Evolutionary conservation across 1,140 invertebrate genomes (phyloP), one percentile per base, ranked within the genome.

Genomic region (Penaeus chinensis): DNA sequence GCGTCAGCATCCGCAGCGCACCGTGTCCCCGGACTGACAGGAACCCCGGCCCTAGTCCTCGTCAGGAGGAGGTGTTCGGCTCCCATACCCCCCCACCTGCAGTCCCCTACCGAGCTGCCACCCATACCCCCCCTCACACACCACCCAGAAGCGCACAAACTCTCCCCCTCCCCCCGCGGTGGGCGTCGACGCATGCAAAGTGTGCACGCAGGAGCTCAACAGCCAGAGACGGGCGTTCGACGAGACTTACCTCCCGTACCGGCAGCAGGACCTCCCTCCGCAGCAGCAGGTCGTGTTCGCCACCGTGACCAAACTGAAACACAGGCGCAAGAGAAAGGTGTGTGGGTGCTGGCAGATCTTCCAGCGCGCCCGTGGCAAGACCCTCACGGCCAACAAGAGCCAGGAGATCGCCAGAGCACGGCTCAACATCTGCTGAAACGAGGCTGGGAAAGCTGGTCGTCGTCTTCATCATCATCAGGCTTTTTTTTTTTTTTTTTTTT

Each of bases 1-100:
- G 82, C 76, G 90, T 32, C 90, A 88, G 61, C 89, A 88, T 60
- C 89, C 84, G 78, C 89, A 90, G 71, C 86, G 87, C 82, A 88
- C 87, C 42, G 82, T 88, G 16, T 88, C 87, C 42, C 87, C 87
- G 66, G 87, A 88, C 77, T 88, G 87, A 88, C 87, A 88, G 65
- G 74, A 88, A 84, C 87, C 87, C 66, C 81, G 74, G 82, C 87
- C 87, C 82, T 84, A 84, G 87, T 84, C 82, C 65, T 88, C 87
- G 79, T 88, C 76, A 81, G 86, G 86, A 87, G 86, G 86, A 77
- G 86, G 74, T 27, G 62, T 62, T 42, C 81, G 81, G 86, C 86
- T 82, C 81, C 80, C 86, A 63, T 69, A 84, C 76, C 82, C 76
- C 60, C 82, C 77, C 82, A 80, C 77, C 71, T 84, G 82, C 82